phyloP scores from a whole-genome alignment of 2,888 invertebrate species.

The Callimorpha dominula region DNA sequence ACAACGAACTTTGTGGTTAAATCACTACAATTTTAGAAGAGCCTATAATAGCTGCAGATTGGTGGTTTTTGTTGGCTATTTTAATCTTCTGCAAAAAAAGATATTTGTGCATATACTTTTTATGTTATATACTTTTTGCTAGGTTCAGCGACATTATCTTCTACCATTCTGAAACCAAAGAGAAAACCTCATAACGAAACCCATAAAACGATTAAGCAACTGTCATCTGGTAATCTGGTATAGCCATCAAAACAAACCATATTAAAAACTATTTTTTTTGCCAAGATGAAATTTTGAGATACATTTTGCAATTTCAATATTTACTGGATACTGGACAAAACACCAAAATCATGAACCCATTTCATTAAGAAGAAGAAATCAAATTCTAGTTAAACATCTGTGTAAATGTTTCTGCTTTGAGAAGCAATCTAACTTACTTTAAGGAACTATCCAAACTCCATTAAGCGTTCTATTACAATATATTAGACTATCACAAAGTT shows the following conservation, averaged over 20 bases:
- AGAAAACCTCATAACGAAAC: too few species aligned
- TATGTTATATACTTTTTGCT: neutral
- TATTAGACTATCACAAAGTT: too few species aligned
- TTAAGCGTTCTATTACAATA: neutral
- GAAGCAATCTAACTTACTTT: too few species aligned
- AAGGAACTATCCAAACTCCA: neutral
- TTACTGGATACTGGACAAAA: neutral
- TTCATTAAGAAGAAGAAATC: neutral
- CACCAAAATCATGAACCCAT: too few species aligned
- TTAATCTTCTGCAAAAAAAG: too few species aligned
- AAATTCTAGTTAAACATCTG: neutral
- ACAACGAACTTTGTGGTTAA: too few species aligned
- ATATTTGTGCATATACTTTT: neutral
- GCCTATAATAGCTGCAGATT: too few species aligned
- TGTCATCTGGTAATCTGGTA: neutral
- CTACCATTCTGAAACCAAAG: neutral
- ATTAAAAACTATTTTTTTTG: neutral
- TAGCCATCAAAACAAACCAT: neutral
- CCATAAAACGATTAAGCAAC: neutral
- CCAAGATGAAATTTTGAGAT: too few species aligned
- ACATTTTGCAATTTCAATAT: neutral
- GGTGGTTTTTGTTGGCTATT: too few species aligned
- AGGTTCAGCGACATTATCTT: neutral
- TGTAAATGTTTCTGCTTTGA: neutral
- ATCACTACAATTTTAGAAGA: too few species aligned